Conservation (phyloP, 2,888 invertebrate species). For the Opisthograptis luteolata region DNA sequence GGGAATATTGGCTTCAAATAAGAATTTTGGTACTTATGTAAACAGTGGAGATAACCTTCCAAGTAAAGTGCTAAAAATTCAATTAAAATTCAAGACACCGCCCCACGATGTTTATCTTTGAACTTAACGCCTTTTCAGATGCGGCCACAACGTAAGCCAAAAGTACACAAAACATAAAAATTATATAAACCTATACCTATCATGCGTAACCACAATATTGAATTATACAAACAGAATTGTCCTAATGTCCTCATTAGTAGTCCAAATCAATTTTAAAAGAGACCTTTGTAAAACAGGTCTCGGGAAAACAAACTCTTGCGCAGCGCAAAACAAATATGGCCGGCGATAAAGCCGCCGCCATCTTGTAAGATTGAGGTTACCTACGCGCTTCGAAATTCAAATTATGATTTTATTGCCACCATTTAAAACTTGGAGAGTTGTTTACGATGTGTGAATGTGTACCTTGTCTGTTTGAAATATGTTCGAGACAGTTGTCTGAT, state of each 20-base stretch:
- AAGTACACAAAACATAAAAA: too few species aligned
- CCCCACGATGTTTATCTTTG: conserved; percentile 40
- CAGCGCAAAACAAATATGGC: conserved; percentile 76
- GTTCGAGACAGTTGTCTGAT: conserved; percentile 6
- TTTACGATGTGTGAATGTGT: conserved; percentile 28
- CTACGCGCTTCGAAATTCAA: conserved; percentile 66
- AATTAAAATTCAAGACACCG: conserved; percentile 40
- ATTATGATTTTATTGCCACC: conserved; percentile 66
- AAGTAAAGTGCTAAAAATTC: conserved; percentile 10
- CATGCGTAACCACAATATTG: conserved; percentile 34
- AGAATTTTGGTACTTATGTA: conserved; percentile 2
- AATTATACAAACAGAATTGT: conserved; percentile 48
- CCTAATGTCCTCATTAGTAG: conserved; percentile 69
- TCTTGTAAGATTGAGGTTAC: conserved; percentile 80
- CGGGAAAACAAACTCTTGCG: conserved; percentile 79
- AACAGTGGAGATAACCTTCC: conserved; percentile 6
- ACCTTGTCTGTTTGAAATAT: conserved; percentile 1
- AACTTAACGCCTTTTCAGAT: conserved; percentile 40
- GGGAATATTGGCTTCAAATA: conserved; percentile 8
- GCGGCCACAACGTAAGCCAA: conserved; percentile 14
- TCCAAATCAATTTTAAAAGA: conserved; percentile 58
- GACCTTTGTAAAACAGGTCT: conserved; percentile 76
- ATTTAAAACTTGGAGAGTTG: conserved; percentile 39
- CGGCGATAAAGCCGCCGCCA: conserved; percentile 75
- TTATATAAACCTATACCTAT: conserved; percentile 35